Evolutionary conservation across 1,140 invertebrate genomes (phyloP), one percentile per base, ranked within the genome.

Genomic region (Drosophila burlai): DNA sequence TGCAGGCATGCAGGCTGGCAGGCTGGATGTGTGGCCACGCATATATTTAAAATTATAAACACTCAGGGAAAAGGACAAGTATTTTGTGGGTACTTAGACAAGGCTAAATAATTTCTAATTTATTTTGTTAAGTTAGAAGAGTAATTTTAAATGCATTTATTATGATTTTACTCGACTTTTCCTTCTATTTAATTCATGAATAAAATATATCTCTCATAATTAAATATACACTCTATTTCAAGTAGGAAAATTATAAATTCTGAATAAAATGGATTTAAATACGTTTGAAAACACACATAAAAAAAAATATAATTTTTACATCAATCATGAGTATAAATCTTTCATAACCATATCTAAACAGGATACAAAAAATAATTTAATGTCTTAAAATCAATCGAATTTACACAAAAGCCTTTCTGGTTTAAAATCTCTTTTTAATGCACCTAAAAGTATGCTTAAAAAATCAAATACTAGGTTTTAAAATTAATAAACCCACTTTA

Each of bases 21-120:
- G 34, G 60, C 26, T 46, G 24, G 6, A 21, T 47, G 21, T 47
- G 38, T 24, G 62, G 46, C 57, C 42, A 38, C 58, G 57, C 21
- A 66, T 61, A 46, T 31, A 61, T 73, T 72, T 31, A 60, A 73
- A 31, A 67, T 43, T 62, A 36, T 73, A 50, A 60, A 69, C 47
- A 75, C 40, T 68, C 26, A 11, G 43, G 31, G 29, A 57, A 45
- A 66, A 15, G 21, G 36, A 21, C 11, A 0, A 21, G 2, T 21
- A 54, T 15, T 7, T 54, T 8, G n/a, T 9, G 34, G 9, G 4
- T 10, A 55, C 31, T 16, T 38, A 24, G 36, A 7, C 4, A 0
- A 18, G 15, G 8, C 24, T 16, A 0, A 16, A n/a, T 31, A 11
- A 7, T 2, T 11, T 11, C 1, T 2, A 11, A 11, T 24, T 11